Evolutionary conservation across 2,888 invertebrate species (phyloP).

Genomic region (Mesorhabditis belari): DNA sequence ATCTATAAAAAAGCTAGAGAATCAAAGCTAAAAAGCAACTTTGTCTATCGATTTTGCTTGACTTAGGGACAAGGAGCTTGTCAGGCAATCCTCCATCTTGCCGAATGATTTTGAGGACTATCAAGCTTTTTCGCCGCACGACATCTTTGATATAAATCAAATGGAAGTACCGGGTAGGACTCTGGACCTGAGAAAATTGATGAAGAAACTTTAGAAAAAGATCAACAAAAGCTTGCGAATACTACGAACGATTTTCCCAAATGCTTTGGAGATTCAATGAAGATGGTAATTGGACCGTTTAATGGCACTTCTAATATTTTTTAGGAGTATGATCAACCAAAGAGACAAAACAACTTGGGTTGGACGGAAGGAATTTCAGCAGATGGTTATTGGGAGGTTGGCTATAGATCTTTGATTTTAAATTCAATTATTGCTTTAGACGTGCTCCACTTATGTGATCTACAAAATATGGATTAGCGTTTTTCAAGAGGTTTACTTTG

Average conservation of each 20-base stretch:
- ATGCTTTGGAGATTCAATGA: too few species aligned
- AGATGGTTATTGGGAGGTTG: background rate
- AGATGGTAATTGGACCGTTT: too few species aligned
- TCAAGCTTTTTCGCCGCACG: too few species aligned
- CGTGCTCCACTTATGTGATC: background rate
- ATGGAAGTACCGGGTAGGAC: too few species aligned
- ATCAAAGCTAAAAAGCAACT: too few species aligned
- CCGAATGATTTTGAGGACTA: constrained; percentile 10
- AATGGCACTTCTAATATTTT: background rate
- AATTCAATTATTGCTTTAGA: background rate
- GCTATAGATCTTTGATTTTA: too few species aligned
- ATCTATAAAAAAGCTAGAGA: too few species aligned
- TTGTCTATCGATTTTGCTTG: background rate
- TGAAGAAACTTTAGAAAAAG: background rate
- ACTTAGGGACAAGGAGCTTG: constrained; percentile 5
- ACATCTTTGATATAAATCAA: too few species aligned
- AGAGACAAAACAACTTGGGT: background rate
- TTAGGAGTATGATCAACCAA: background rate
- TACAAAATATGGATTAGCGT: background rate
- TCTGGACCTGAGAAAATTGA: too few species aligned
- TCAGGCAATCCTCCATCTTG: constrained; percentile 12
- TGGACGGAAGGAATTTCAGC: background rate
- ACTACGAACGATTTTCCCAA: too few species aligned
- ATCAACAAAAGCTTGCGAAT: too few species aligned
- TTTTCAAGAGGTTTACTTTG: background rate